Conservation (phyloP, 2,113 vertebrate genomes). For the Megaceryle maxima region DNA sequence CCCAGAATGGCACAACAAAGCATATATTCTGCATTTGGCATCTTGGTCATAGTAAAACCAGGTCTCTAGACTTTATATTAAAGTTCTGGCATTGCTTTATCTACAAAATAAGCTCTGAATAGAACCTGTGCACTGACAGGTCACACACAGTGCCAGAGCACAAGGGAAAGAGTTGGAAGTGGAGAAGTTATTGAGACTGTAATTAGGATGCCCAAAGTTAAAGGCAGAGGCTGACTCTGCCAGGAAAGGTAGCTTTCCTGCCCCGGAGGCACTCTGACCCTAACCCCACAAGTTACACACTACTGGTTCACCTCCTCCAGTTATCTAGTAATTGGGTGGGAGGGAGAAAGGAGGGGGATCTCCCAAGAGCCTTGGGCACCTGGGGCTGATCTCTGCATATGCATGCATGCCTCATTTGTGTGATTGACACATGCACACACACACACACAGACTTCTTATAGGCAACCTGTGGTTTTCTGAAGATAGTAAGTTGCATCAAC, state of each 20-base stretch:
- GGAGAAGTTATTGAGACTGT: background rate
- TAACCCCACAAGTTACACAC: background rate
- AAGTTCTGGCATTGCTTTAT: background rate
- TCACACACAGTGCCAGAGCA: background rate
- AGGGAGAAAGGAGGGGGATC: background rate
- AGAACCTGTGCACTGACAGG: background rate
- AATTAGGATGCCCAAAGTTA: background rate
- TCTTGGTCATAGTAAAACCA: background rate
- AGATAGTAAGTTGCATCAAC: background rate
- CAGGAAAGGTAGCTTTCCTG: background rate
- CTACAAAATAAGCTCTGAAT: background rate
- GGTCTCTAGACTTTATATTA: background rate
- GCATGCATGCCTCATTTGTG: background rate
- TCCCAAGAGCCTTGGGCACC: background rate
- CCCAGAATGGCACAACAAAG: background rate
- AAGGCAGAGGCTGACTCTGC: background rate
- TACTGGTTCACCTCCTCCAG: background rate
- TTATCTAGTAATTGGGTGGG: background rate
- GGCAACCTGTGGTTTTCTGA: background rate
- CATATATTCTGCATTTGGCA: background rate
- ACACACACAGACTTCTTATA: background rate
- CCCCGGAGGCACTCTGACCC: background rate
- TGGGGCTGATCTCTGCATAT: background rate
- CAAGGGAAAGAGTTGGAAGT: background rate
- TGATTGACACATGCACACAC: background rate